Evolutionary conservation across 2,888 invertebrate genomes (phyloP).

Genomic region (Microplitis manilae): DNA sequence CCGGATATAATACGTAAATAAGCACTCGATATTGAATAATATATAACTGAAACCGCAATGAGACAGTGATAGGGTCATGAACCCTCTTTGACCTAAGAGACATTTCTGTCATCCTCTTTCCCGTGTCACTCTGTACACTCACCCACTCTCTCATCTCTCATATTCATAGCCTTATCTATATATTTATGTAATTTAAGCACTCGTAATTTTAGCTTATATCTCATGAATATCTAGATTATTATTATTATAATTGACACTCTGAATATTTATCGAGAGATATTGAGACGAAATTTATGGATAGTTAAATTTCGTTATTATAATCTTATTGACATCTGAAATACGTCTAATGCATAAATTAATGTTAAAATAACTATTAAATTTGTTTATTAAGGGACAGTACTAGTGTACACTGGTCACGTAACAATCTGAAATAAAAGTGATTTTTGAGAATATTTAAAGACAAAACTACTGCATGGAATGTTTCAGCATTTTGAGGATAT

Average conservation of each 20-base stretch:
- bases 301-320: no score
- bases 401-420: no score
- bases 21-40: slow-evolving; percentile 35
- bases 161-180: background rate
- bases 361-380: no score
- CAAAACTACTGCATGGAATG: no score
- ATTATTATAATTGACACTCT: slow-evolving; percentile 17
- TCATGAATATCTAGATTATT: slow-evolving; percentile 20
- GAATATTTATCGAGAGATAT: slow-evolving; percentile 4
- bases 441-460: no score
- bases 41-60: slow-evolving; percentile 9
- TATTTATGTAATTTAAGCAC: background rate
- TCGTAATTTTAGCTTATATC: slow-evolving; percentile 23
- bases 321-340: no score
- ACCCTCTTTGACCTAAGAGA: slow-evolving; percentile 36
- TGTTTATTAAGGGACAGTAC: no score
- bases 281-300: background rate
- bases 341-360: no score
- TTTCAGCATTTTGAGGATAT: no score
- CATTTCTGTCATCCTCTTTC: background rate
- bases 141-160: background rate
- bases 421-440: no score
- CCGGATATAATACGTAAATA: slow-evolving; percentile 20
- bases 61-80: slow-evolving; percentile 39
- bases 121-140: background rate